phyloP scores from a whole-genome alignment of 2,113 vertebrate species.

The Ochotona princeps region DNA sequence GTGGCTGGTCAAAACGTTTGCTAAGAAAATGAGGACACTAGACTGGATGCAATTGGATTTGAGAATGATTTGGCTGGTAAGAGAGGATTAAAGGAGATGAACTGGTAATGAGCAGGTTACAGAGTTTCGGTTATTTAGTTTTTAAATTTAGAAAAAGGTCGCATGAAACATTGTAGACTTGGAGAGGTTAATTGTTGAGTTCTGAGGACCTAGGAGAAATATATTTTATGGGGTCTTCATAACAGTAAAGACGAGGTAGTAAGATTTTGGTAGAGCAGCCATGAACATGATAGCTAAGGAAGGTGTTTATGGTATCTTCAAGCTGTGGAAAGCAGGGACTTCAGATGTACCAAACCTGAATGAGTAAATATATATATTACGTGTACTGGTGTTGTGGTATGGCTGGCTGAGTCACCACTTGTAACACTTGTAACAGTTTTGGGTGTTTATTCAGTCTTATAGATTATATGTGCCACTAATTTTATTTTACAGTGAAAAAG shows the following conservation, averaged over 20 bases:
- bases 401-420: no score
- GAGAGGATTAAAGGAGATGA: background rate
- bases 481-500: slow-evolving; percentile 29
- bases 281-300: background rate
- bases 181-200: background rate
- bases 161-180: background rate
- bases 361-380: no score
- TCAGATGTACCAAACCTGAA: background rate
- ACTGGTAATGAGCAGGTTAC: background rate
- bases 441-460: background rate
- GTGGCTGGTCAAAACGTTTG: background rate
- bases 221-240: background rate
- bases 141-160: background rate
- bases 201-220: background rate
- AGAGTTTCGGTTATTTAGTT: background rate
- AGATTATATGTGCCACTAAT: background rate
- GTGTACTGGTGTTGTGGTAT: background rate
- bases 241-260: background rate
- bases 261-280: background rate
- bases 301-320: background rate
- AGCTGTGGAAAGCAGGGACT: background rate
- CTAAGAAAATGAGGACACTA: background rate
- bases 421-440: background rate
- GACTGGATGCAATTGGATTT: background rate
- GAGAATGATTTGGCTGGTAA: background rate